Conservation (phyloP, 2,888 invertebrate species). For the Phengaris alcon region DNA sequence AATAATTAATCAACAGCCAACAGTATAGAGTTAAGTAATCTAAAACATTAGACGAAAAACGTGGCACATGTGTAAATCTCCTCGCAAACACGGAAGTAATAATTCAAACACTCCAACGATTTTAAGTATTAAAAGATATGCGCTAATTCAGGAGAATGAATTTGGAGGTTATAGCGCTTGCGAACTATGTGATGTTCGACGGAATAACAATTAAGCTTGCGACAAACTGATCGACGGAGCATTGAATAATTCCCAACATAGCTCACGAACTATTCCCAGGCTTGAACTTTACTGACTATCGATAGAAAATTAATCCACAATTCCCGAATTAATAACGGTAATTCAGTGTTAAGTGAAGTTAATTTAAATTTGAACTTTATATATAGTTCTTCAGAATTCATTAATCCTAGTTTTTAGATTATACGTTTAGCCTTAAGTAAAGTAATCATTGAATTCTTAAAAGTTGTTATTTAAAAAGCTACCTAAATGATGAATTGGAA, state of each 20-base stretch:
- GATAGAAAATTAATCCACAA: constrained; percentile 16
- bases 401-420: no score
- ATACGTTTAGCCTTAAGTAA: no score
- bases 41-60: no score
- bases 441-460: not conserved
- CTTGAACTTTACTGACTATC: constrained; percentile 21
- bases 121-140: constrained; percentile 56
- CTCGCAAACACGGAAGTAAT: not conserved
- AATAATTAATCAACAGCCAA: no score
- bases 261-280: constrained; percentile 28
- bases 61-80: not conserved
- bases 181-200: constrained; percentile 48
- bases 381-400: no score
- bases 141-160: constrained; percentile 49
- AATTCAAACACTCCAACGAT: constrained; percentile 35
- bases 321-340: not conserved
- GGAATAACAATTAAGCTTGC: constrained; percentile 43
- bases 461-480: not conserved
- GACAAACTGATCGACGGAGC: constrained; percentile 39
- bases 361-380: not conserved
- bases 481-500: not conserved
- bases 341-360: not conserved
- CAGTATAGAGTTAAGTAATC: no score
- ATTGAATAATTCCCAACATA: constrained; percentile 35
- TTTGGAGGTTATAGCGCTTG: constrained; percentile 45